phyloP scores from a whole-genome alignment of 2,113 vertebrate species.

The Neodon shergylaensis region DNA sequence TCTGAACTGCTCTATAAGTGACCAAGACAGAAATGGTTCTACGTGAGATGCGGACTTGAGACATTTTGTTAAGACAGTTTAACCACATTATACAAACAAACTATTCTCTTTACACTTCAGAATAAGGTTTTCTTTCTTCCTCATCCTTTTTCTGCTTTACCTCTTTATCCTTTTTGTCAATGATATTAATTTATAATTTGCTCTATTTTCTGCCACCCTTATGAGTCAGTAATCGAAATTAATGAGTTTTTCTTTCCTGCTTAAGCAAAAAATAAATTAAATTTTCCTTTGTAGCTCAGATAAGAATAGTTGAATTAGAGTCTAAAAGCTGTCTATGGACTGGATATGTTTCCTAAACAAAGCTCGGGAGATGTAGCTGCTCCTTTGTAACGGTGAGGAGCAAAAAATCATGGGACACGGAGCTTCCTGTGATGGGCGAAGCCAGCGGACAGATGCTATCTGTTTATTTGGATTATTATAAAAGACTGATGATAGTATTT shows the following conservation, averaged over 20 bases:
- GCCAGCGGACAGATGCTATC: conserved; percentile 17
- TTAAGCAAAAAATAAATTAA: conserved; percentile 55
- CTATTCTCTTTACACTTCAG: neutral
- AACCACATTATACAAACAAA: neutral
- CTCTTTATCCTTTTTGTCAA: conserved; percentile 10
- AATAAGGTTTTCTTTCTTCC: neutral
- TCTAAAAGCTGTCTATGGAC: conserved; percentile 49
- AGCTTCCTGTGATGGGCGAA: conserved; percentile 21
- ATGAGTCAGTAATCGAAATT: conserved; percentile 36
- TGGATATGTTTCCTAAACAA: conserved; percentile 49
- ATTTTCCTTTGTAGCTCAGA: conserved; percentile 45
- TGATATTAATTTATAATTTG: conserved; percentile 34
- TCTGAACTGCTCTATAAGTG: neutral
- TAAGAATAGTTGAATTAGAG: conserved; percentile 59
- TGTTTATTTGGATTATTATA: conserved; percentile 31
- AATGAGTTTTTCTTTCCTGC: conserved; percentile 37
- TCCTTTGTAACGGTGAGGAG: neutral
- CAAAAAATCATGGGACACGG: neutral
- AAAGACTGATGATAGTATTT: neutral
- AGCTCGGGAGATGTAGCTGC: neutral
- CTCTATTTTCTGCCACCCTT: neutral
- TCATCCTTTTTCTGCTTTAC: neutral
- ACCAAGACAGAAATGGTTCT: neutral
- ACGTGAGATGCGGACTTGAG: neutral
- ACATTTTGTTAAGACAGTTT: neutral